Evolutionary conservation across 2,113 vertebrate genomes (phyloP).

Genomic region (Thunnus maccoyii): DNA sequence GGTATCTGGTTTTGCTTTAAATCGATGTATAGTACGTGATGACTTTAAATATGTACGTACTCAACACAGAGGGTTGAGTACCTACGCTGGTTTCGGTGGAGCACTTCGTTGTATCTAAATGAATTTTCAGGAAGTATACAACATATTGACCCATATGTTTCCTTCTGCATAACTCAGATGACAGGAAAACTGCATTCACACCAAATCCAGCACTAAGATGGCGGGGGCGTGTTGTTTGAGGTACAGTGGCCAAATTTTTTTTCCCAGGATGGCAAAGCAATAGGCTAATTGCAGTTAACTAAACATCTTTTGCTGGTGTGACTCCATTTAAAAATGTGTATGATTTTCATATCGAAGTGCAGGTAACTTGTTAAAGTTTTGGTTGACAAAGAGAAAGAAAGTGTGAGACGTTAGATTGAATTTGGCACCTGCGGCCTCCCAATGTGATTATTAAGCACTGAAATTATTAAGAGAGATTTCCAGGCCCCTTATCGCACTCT

Average conservation of each 20-base stretch:
- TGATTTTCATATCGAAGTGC: not conserved
- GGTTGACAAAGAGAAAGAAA: constrained; percentile 7
- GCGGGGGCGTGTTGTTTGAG: too few relatives aligned
- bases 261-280: too few relatives aligned
- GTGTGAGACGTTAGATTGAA: constrained; percentile 14
- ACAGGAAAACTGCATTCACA: not conserved
- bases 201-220: too few relatives aligned
- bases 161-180: not conserved
- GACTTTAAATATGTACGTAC: constrained; percentile 33
- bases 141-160: not conserved
- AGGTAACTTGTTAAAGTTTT: not conserved
- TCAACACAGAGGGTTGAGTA: not conserved
- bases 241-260: too few relatives aligned
- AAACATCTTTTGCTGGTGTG: not conserved
- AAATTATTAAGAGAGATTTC: constrained; percentile 53
- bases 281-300: too few relatives aligned
- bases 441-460: constrained; percentile 44
- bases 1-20: constrained; percentile 59
- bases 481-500: constrained; percentile 33
- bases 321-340: not conserved
- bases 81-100: not conserved
- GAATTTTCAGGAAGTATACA: not conserved
- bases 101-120: constrained; percentile 2
- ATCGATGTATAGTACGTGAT: constrained; percentile 43
- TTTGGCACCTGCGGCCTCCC: not conserved